Evolutionary conservation across 2,113 vertebrate species (phyloP).

Genomic region (Puma concolor): DNA sequence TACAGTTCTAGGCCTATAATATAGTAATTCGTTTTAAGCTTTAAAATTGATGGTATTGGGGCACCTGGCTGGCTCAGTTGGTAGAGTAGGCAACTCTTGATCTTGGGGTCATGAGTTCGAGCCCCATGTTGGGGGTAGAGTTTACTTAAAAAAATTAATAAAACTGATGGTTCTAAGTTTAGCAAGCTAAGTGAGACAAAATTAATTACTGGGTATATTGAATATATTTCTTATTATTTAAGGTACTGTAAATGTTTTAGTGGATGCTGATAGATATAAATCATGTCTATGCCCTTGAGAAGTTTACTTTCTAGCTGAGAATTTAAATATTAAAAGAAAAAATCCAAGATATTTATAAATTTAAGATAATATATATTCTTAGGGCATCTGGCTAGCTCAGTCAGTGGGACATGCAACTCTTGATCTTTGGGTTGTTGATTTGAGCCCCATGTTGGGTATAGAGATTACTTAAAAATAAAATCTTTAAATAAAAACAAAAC

Average conservation of each 20-base stretch:
- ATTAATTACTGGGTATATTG: background rate
- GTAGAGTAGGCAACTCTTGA: background rate
- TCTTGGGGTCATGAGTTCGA: background rate
- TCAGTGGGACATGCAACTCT: background rate
- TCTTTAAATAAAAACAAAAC: background rate
- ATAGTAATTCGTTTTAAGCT: constrained; percentile 36
- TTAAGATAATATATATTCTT: background rate
- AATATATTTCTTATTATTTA: constrained; percentile 9
- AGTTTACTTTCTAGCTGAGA: constrained; percentile 44
- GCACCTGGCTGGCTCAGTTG: background rate
- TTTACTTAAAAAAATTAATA: background rate
- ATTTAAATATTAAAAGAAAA: constrained; percentile 20
- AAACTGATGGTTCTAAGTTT: constrained; percentile 7
- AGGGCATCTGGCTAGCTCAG: background rate
- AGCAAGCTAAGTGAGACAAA: background rate
- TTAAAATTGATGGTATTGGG: background rate
- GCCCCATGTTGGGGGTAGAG: background rate
- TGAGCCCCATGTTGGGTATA: background rate
- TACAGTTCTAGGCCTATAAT: background rate
- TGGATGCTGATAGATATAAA: background rate
- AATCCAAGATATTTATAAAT: background rate
- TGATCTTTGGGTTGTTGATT: background rate
- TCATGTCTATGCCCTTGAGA: background rate
- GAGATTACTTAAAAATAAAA: background rate
- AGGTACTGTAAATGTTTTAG: background rate